Conservation (phyloP, 2,797 vertebrate species). For the Antennarius maculatus region DNA sequence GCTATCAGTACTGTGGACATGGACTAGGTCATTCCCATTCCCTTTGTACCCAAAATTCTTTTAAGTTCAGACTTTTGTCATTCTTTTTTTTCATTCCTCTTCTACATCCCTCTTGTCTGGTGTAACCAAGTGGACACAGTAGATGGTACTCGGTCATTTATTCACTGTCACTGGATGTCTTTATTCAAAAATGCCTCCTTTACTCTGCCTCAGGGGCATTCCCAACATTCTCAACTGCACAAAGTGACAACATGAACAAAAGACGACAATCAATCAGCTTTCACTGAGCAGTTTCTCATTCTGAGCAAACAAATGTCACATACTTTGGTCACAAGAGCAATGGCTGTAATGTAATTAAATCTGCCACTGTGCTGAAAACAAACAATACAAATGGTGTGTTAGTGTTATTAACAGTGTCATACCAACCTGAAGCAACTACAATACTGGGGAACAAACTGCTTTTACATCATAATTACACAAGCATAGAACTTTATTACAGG, state of each 20-base stretch:
- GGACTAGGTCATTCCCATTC: too few relatives aligned
- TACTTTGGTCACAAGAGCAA: background rate
- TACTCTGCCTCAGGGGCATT: background rate
- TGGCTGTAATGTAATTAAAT: background rate
- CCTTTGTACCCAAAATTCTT: too few relatives aligned
- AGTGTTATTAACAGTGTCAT: background rate
- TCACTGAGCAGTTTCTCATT: too few relatives aligned
- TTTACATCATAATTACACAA: background rate
- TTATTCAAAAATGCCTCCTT: background rate
- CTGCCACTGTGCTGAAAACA: background rate
- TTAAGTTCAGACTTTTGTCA: too few relatives aligned
- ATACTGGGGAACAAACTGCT: background rate
- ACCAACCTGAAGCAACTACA: background rate
- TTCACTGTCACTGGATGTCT: too few relatives aligned
- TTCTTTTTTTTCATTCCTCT: too few relatives aligned
- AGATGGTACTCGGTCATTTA: too few relatives aligned
- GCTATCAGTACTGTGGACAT: too few relatives aligned
- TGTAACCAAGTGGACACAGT: too few relatives aligned
- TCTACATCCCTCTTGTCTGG: too few relatives aligned
- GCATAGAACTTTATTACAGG: background rate
- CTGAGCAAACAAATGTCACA: background rate
- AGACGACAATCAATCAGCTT: too few relatives aligned
- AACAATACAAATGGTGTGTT: background rate
- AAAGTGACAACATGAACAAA: too few relatives aligned
- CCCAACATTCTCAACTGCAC: background rate